Base-by-base conservation (phyloP, 2,797 vertebrate genomes). In the Choloepus didactylus region DNA sequence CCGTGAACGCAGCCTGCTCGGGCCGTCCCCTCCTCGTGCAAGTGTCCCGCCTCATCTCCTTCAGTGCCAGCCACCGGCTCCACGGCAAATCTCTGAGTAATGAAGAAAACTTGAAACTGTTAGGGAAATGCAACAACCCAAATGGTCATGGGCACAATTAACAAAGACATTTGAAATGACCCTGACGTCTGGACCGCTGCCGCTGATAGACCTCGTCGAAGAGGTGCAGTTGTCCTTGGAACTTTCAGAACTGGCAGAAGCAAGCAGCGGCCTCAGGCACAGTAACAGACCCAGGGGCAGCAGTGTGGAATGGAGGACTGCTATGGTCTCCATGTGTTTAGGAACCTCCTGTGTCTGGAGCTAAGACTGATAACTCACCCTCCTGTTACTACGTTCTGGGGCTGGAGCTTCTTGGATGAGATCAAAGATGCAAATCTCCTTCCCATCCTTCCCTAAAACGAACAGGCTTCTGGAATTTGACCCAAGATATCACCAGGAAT, bases 401-500 rank as follows among this genome's bases (percentile, higher is more conserved):
- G 38, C 72, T 69, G 92, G 35, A 18, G 69, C 88, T 85, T 62
- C 89, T 83, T 88, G 69, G 23, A 18, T 97, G 93, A 96, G 41
- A 95, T 98, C 96, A 97, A 91, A 84, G 79, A 91, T 97, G 97
- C 97, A 98, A 97, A 97, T 97, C 31, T 46, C 49, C 54, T 82
- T 95, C 94, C 75, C 21, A 35, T 51, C 9, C 27, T 96, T 80
- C 91, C 91, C 87, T 51, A 83, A 29, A 80, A 95, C n/a, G 77
- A 75, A 69, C n/a, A 18, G 81, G 64, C 75, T 89, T 89, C 49
- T 89, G 87, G 87, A 95, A 87, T 83, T 77, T 51, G 75, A 77
- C 41, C 23, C 67, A 82, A 81, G 67, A 51, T 82, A 56, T 85
- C 87, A 73, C 49, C 16, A 81, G 23, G 60, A 84, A 41, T 76